phyloP scores from a whole-genome alignment of 2,797 vertebrate genomes.

The Sarcophilus harrisii region DNA sequence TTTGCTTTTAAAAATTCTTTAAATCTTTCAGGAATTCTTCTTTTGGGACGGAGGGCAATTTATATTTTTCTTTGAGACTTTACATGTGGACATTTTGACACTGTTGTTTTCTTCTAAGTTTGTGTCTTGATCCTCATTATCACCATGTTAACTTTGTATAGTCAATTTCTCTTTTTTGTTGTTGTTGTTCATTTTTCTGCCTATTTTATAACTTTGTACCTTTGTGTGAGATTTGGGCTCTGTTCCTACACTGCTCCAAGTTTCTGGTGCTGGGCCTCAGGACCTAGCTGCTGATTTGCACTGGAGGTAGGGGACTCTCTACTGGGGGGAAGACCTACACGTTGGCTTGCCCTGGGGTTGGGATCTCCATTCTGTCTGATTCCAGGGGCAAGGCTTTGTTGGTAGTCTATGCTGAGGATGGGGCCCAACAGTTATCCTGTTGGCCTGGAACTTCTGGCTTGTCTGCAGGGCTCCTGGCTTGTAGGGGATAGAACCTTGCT shows the following conservation, averaged over 20 bases:
- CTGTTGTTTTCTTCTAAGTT: not conserved
- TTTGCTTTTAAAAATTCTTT: not conserved
- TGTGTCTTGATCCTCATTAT: not conserved
- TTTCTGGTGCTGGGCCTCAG: not conserved
- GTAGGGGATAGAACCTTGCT: not conserved
- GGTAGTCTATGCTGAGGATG: not conserved
- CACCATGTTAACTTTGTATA: not conserved
- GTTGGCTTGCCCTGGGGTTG: not conserved
- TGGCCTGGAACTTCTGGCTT: not conserved
- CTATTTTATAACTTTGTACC: not conserved
- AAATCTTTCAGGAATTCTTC: not conserved
- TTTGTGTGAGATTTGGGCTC: not conserved
- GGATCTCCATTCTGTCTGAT: not conserved
- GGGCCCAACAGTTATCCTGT: not conserved
- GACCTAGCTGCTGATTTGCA: not conserved
- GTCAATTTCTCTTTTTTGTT: not conserved
- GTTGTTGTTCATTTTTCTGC: not conserved
- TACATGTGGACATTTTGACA: not conserved
- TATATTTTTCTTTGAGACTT: not conserved
- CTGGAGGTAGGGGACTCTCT: not conserved
- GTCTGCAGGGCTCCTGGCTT: not conserved
- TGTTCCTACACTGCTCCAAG: not conserved
- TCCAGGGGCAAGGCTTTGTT: not conserved
- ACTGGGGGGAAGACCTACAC: not conserved
- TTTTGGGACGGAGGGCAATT: not conserved